A percentile compares a stretch with the other conserved stretches of the same genome.
phyloP scores from a whole-genome alignment of 1,140 invertebrate genomes.

The Drosophila gunungcola region DNA sequence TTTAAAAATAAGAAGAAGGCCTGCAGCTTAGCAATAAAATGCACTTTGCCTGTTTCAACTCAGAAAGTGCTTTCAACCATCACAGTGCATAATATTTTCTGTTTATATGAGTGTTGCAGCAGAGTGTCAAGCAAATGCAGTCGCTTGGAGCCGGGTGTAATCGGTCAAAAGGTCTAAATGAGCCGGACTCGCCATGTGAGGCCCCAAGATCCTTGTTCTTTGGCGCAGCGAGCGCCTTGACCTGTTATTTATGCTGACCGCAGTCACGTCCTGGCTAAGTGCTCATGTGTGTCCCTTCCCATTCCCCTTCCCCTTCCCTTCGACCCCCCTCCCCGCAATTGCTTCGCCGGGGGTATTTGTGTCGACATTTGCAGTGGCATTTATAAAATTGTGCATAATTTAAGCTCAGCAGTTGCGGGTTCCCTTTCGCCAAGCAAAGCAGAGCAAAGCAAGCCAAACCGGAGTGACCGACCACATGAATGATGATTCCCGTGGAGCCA shows the following conservation, averaged over 20 bases:
- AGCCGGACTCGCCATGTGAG: conserved; percentile 1
- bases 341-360: conserved; percentile 17
- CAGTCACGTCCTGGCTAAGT: conserved; percentile 59
- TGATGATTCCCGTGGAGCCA: conserved; percentile 51
- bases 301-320: neutral
- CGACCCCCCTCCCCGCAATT: neutral
- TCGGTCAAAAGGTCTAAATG: conserved; percentile 17
- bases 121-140: neutral
- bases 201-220: conserved; percentile 23
- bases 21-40: no score
- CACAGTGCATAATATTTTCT: neutral
- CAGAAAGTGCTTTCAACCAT: no score
- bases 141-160: conserved; percentile 7
- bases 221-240: conserved; percentile 30
- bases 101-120: neutral
- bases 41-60: no score
- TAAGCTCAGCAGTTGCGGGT: conserved; percentile 53
- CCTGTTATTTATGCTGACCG: conserved; percentile 59
- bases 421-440: conserved; percentile 31
- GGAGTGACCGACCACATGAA: conserved; percentile 47
- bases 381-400: conserved; percentile 69
- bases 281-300: conserved; percentile 45
- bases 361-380: conserved; percentile 50
- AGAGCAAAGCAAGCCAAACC: conserved; percentile 18
- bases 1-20: no score